Evolutionary conservation across 2,888 invertebrate genomes (phyloP), one percentile per base, ranked within the genome.

Genomic region (Megamerina dolium): DNA sequence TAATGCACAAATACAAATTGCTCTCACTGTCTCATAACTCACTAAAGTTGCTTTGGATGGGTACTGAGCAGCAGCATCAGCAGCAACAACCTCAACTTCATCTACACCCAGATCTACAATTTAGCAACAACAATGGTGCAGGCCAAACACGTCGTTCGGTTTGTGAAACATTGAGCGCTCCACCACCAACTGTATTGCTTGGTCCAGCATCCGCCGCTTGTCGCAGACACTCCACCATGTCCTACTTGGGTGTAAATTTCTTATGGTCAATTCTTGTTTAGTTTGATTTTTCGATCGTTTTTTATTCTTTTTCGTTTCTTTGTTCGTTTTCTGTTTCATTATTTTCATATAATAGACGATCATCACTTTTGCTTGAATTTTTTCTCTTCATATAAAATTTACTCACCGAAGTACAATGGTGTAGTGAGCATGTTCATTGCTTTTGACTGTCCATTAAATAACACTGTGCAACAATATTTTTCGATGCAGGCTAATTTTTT

Each of bases 171-270:
- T 53, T 64, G 49, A 67, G 62, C 51, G 61, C 62, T 44, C 61
- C 64, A 36, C 58, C 66, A 42, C 53, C 51, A 20, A 44, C 48
- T n/a, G 29, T 35, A 21, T 10, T 19, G 30, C 13, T 46, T 43
- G 34, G 43, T 18, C 19, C 49, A 12, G 51, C 51, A 47, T 50
- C 48, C 40, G 59, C 57, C 14, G 34, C 29, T 3, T 33, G 47
- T 13, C 64, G 70, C 43, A 59, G 70, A 45, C 70, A 71, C 57
- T 71, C 70, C 50, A 66, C 70, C 52, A 60, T 69, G 58, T 68
- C 70, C 45, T 68, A 68, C 53, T 57, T 67, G 63, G 68, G 70
- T 64, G 70, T 71, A 71, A 71, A 61, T 23, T 6, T 23, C 10
- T 23, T 8, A 23, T 10, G 8, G 6, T 23, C 23, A 23, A 8